Base-by-base conservation (phyloP, 1,140 invertebrate genomes). In the Drosophila dunni region DNA sequence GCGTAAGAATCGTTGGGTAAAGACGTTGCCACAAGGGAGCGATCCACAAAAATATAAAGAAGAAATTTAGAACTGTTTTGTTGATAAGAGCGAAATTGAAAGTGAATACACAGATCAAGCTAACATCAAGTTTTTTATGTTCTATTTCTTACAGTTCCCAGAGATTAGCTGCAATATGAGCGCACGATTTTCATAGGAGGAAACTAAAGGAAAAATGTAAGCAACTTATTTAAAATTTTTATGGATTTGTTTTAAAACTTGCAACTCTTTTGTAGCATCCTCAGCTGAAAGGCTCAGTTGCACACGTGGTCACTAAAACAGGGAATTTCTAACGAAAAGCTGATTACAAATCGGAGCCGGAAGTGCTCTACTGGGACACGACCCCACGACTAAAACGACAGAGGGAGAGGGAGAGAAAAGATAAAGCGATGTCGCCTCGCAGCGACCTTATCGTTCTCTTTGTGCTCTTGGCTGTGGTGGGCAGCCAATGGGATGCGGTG, bases 1-100 rank as follows among this genome's bases (percentile, higher is more conserved):
- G 84, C 84, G 84, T 88, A 88, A 78, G 84, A 83, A 53, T 83
- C 77, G 77, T 88, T 73, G 72, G 73, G 73, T 79, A 51, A 77
- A 84, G 83, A 79, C 71, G 75, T 50, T 53, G 4, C 36, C 50
- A 38, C 10, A 17, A 13, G 17, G 53, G n/a, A 38, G 24, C 50
- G 10, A 48, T 53, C 15, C 29, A 33, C 15, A 38, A 33, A 11
- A 3, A 64, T 11, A 10, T 29, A 29, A 29, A 15, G 13, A 45
- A 3, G 10, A 33, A 45, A 45, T 44, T 20, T 44, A 8, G 10
- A 57, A 38, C 11, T 45, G 5, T 48, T 38, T 45, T 40, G 7
- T 53, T 58, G 51, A 71, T 71, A 71, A 71, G 60, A 50, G 24
- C 7, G 38, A 40, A 40, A 40, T 40, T 10, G 38, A 40, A 40